These are phyloP conservation scores for Galeopsomyia nigrocyanea DNA, from an alignment of 2,888 invertebrate genomes.

Conservation along the genomic window DNA sequence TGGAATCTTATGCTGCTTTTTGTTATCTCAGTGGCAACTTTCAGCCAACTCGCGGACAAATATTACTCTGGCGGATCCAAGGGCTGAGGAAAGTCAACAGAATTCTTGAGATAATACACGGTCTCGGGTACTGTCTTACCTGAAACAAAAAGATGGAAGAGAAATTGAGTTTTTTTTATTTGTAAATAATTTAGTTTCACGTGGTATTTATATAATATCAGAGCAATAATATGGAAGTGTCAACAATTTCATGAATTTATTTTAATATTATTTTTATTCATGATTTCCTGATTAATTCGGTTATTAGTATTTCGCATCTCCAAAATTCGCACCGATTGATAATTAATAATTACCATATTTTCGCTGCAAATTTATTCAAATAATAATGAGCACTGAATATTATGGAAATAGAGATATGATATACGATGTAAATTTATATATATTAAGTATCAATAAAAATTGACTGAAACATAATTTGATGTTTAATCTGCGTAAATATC, in stretches of 20 bases:
- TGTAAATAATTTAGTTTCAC: no score
- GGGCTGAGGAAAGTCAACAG: no score
- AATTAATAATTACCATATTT: neutral
- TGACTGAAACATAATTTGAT: no score
- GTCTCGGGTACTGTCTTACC: neutral
- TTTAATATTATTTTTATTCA: slow-evolving; percentile 13
- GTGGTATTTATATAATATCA: no score
- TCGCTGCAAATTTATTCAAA: slow-evolving; percentile 13
- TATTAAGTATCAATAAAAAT: no score
- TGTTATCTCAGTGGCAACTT: slow-evolving; percentile 15
- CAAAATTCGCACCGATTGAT: slow-evolving; percentile 8
- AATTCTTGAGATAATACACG: no score
- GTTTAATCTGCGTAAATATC: no score
- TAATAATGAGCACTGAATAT: neutral
- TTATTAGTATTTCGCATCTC: slow-evolving; percentile 25
- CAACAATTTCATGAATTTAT: no score
- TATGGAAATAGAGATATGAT: no score
- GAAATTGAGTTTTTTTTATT: neutral
- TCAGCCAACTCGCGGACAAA: slow-evolving; percentile 13
- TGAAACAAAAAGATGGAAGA: neutral
- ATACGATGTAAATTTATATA: no score
- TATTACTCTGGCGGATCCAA: slow-evolving; percentile 6
- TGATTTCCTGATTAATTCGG: slow-evolving; percentile 26
- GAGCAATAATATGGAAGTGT: no score
- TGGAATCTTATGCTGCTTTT: slow-evolving; percentile 43